Evolutionary conservation across 2,888 invertebrate species (phyloP).

Genomic region (Ochlodes sylvanus): DNA sequence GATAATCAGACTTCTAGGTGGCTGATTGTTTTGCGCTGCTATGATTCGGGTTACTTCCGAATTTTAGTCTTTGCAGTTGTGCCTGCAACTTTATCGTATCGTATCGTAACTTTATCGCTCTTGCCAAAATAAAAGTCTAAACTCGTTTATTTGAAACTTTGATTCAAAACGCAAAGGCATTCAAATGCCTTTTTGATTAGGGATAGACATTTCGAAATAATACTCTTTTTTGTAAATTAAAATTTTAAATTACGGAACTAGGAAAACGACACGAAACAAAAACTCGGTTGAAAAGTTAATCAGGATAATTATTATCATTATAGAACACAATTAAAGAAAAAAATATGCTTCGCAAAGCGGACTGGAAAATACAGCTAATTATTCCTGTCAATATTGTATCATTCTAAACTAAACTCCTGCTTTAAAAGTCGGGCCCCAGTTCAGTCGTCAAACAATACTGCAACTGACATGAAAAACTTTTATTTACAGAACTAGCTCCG

Average conservation of each 20-base stretch:
- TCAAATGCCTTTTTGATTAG: too few species aligned
- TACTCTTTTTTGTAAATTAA: too few species aligned
- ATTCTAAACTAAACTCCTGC: not conserved
- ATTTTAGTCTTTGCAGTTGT: not conserved
- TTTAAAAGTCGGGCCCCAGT: not conserved
- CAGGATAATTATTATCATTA: too few species aligned
- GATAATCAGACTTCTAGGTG: not conserved
- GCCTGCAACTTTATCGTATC: not conserved
- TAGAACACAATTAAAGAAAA: too few species aligned
- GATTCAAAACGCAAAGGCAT: too few species aligned
- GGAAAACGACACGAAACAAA: too few species aligned
- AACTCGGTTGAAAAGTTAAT: too few species aligned
- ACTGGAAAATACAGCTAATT: not conserved
- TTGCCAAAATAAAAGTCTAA: not conserved
- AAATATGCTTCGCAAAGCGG: too few species aligned
- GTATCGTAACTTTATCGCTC: too few species aligned
- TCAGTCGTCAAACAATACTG: slow-evolving; percentile 11
- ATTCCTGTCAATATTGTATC: not conserved
- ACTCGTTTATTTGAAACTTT: too few species aligned
- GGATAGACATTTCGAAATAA: too few species aligned
- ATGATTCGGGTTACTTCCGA: slow-evolving; percentile 9
- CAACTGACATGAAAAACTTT: slow-evolving; percentile 27
- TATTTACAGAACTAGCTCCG: slow-evolving; percentile 5
- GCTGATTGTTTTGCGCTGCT: slow-evolving; percentile 1
- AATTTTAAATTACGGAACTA: too few species aligned